phyloP scores from a whole-genome alignment of 1,140 invertebrate genomes.

The Achroia grisella region DNA sequence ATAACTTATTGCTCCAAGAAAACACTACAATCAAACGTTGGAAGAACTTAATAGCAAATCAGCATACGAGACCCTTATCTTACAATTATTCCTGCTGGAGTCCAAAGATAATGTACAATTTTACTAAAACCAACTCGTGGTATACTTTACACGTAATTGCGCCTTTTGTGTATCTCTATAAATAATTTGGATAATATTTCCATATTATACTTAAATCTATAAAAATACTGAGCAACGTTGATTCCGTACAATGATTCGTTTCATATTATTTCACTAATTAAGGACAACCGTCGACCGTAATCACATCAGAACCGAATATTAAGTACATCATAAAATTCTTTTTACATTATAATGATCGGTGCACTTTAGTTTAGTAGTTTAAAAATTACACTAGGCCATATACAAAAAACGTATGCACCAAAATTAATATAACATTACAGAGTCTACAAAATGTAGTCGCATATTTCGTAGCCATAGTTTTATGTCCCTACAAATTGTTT shows the following conservation, averaged over 20 bases:
- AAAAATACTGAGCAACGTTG: conserved; percentile 70
- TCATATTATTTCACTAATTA: conserved; percentile 25
- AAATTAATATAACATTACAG: conserved; percentile 29
- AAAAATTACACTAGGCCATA: conserved; percentile 32
- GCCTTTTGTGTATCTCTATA: conserved; percentile 40
- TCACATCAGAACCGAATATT: conserved; percentile 40
- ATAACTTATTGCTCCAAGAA: conserved; percentile 31
- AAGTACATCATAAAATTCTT: conserved; percentile 47
- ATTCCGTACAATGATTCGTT: conserved; percentile 52
- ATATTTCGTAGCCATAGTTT: conserved; percentile 17
- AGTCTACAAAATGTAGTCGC: conserved; percentile 17
- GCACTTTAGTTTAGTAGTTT: conserved; percentile 44
- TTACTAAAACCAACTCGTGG: conserved; percentile 45
- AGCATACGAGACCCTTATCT: conserved; percentile 16
- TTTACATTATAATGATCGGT: conserved; percentile 47
- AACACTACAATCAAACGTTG: conserved; percentile 31
- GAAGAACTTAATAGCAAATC: conserved; percentile 45
- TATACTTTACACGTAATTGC: conserved; percentile 43
- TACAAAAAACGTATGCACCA: conserved; percentile 30
- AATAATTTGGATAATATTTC: conserved; percentile 54
- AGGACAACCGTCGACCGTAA: conserved; percentile 39
- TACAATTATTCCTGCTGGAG: conserved; percentile 4
- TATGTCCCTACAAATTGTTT: conserved; percentile 16
- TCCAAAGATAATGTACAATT: conserved; percentile 15
- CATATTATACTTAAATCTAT: conserved; percentile 60